A percentile compares a stretch with the other conserved stretches of the same genome.
These are phyloP conservation scores for Malacoctenus gilli DNA, from an alignment of 2,797 vertebrate genomes.

Conservation along the genomic window DNA sequence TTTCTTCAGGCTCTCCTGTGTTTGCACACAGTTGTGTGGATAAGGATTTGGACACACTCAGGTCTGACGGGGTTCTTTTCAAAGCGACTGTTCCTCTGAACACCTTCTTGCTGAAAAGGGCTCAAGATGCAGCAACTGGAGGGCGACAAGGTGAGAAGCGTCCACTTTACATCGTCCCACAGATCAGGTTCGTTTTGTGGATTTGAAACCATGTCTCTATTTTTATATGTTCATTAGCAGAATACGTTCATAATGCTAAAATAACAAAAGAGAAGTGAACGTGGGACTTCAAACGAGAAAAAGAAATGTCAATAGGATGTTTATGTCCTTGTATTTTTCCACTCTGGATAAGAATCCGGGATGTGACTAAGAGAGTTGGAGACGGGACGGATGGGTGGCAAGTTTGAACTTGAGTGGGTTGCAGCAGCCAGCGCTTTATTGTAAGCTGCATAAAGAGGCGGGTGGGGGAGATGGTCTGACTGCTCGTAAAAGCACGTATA, in stretches of 20 bases:
- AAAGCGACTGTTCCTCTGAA: not conserved
- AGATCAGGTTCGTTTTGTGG: not conserved
- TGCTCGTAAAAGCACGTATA: no score
- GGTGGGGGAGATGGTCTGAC: not conserved
- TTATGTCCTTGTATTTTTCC: slow-evolving; percentile 64
- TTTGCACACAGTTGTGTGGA: slow-evolving; percentile 21
- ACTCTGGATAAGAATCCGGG: slow-evolving; percentile 31
- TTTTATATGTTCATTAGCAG: not conserved
- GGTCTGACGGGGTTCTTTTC: not conserved
- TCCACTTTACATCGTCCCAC: not conserved
- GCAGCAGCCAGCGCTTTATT: slow-evolving; percentile 5
- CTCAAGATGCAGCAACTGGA: slow-evolving; percentile 76
- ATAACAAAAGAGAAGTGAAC: no score
- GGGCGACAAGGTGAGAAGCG: slow-evolving; percentile 70
- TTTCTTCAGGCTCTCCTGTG: slow-evolving; percentile 49
- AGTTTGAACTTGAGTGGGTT: slow-evolving; percentile 53
- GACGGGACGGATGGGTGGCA: slow-evolving; percentile 14
- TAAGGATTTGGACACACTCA: not conserved
- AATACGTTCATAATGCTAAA: not conserved
- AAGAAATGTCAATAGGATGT: not conserved
- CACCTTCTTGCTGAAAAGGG: slow-evolving; percentile 5
- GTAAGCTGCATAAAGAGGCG: not conserved
- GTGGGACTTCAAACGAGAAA: not conserved
- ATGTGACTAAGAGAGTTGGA: slow-evolving; percentile 40
- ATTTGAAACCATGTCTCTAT: not conserved